Percentiles rank a stretch among this genome's conserved stretches.
Conservation (phyloP, 2,797 vertebrate species). For the Coilia nasus region DNA sequence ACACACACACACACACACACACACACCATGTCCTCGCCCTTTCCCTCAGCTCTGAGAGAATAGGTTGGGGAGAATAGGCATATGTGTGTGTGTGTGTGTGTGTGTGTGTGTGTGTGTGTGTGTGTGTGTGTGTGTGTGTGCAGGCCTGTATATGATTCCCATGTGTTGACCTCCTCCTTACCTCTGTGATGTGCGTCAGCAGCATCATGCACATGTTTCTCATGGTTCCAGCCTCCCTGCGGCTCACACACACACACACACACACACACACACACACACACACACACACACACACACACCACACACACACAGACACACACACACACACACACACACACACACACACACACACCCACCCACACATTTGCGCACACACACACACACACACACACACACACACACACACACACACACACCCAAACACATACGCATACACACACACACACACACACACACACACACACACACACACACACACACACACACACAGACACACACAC, state of each 20-base stretch:
- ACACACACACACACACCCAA: too few relatives aligned
- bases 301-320: too few relatives aligned
- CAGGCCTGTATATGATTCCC: constrained; percentile 25
- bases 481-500: too few relatives aligned
- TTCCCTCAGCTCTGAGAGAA: neutral
- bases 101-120: constrained; percentile 13
- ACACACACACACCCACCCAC: too few relatives aligned
- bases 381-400: too few relatives aligned
- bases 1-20: constrained; percentile 4
- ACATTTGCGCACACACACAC: too few relatives aligned
- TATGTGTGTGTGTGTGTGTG: neutral
- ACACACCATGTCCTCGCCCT: neutral
- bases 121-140: constrained; percentile 3
- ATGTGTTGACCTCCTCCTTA: constrained; percentile 32
- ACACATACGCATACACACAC: too few relatives aligned
- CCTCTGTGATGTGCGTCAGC: constrained; percentile 23
- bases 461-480: too few relatives aligned
- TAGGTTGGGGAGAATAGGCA: neutral
- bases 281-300: neutral
- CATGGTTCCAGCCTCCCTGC: neutral
- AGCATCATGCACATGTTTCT: neutral
- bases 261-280: neutral
- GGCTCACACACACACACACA: neutral
- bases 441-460: too few relatives aligned
- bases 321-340: too few relatives aligned